Percentiles rank a stretch among this genome's conserved stretches.
These are phyloP conservation scores for Ceratosolen fusciceps DNA, from an alignment of 1,140 invertebrate species.

Conservation along the genomic window DNA sequence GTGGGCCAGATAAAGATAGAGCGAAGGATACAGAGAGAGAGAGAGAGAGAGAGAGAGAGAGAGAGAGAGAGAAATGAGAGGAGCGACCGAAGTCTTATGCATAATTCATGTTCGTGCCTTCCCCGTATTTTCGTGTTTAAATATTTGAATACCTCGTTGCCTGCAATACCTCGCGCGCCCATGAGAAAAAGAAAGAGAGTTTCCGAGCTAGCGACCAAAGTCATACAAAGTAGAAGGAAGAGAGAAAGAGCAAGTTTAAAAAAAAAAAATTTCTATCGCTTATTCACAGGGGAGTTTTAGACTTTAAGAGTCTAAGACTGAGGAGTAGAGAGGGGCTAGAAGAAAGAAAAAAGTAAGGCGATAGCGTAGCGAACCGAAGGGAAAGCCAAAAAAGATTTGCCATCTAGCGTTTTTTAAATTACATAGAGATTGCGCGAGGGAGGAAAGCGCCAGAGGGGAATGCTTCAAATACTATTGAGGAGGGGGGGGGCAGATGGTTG, in stretches of 20 bases:
- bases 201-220: conserved; percentile 28
- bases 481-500: not conserved
- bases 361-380: not conserved
- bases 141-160: conserved; percentile 69
- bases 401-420: conserved; percentile 18
- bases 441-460: not conserved
- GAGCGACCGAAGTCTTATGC: conserved; percentile 59
- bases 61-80: conserved; percentile 40
- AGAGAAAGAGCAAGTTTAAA: conserved; percentile 26
- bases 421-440: not conserved
- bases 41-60: conserved; percentile 37
- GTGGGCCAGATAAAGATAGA: too few relatives aligned
- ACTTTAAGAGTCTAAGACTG: not conserved
- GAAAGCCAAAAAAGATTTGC: conserved; percentile 7
- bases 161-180: conserved; percentile 53
- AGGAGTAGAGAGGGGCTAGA: conserved; percentile 13
- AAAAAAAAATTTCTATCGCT: conserved; percentile 64
- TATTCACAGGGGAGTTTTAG: conserved; percentile 54
- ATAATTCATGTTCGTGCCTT: conserved; percentile 67
- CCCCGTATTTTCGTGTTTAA: conserved; percentile 69
- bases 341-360: not conserved
- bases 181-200: conserved; percentile 44
- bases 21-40: not conserved
- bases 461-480: too few relatives aligned
- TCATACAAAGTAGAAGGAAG: conserved; percentile 40